These are phyloP conservation scores for Temnothorax ravouxi DNA, from an alignment of 2,888 invertebrate genomes.

Conservation along the genomic window DNA sequence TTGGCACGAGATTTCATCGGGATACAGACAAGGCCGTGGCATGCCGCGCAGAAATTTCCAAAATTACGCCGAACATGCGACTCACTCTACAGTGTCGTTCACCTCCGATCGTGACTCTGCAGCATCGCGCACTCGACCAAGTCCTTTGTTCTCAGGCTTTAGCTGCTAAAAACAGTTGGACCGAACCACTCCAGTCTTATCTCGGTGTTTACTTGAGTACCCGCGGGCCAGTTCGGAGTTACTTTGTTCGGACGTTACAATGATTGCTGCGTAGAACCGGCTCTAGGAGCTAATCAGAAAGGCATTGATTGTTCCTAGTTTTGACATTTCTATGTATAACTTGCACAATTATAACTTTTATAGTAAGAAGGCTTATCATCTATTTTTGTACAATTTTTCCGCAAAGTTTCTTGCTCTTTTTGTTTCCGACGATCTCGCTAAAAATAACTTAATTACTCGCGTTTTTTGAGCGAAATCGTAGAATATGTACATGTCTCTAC, in stretches of 20 bases:
- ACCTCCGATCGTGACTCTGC: slow-evolving; percentile 69
- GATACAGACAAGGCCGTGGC: slow-evolving; percentile 64
- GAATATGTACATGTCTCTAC: slow-evolving; percentile 32
- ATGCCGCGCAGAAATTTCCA: slow-evolving; percentile 68
- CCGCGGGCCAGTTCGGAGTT: slow-evolving; percentile 59
- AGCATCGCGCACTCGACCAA: slow-evolving; percentile 25
- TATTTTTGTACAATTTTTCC: neutral
- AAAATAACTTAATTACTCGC: neutral
- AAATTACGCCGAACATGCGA: slow-evolving; percentile 67
- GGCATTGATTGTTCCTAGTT: neutral
- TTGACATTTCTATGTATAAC: neutral
- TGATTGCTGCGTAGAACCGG: slow-evolving; percentile 35
- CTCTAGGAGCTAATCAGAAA: neutral
- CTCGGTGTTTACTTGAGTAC: slow-evolving; percentile 70
- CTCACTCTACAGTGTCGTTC: slow-evolving; percentile 67
- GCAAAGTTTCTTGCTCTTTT: neutral
- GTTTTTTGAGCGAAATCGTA: slow-evolving; percentile 8
- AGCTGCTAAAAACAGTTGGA: slow-evolving; percentile 68
- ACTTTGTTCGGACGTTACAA: slow-evolving; percentile 51
- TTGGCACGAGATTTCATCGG: slow-evolving; percentile 44
- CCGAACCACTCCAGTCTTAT: slow-evolving; percentile 64
- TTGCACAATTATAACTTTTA: neutral
- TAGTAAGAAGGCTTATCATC: neutral
- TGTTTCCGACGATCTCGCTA: neutral
- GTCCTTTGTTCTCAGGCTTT: slow-evolving; percentile 60